Percentiles rank a stretch among this genome's conserved stretches.
These are phyloP conservation scores for Leptoclinus maculatus DNA, from an alignment of 2,797 vertebrate genomes.

Conservation along the genomic window DNA sequence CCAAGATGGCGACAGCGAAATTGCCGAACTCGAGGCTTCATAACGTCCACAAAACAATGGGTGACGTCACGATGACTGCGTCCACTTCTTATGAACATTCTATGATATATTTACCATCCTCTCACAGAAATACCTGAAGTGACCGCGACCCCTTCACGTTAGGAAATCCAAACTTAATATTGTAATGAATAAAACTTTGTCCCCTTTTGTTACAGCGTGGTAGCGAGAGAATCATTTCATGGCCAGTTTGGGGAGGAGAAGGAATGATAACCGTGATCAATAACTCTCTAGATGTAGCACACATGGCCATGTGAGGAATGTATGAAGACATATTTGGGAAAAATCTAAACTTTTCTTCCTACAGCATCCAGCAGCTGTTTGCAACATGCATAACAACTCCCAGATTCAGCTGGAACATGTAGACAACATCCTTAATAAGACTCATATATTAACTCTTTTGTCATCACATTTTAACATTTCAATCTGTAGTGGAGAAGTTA, in stretches of 20 bases:
- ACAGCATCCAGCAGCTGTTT: slow-evolving; percentile 2
- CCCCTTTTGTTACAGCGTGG: not conserved
- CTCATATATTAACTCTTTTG: not conserved
- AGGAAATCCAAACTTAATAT: not conserved
- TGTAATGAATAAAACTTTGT: not conserved
- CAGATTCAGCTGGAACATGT: not conserved
- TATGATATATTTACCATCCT: too few relatives aligned
- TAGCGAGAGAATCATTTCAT: not conserved
- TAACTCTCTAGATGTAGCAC: not conserved
- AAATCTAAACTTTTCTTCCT: not conserved
- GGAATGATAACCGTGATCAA: not conserved
- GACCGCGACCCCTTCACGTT: too few relatives aligned
- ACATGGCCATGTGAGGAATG: not conserved
- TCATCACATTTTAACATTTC: not conserved
- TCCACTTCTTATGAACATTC: too few relatives aligned
- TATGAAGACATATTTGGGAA: not conserved
- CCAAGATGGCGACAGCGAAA: too few relatives aligned
- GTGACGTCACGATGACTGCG: too few relatives aligned
- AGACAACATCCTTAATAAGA: not conserved
- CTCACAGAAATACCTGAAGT: too few relatives aligned
- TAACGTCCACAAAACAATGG: too few relatives aligned
- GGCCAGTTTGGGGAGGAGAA: not conserved
- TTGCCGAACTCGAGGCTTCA: too few relatives aligned
- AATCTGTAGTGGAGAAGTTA: not conserved
- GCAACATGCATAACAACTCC: not conserved